Base-by-base conservation (phyloP, 1,140 invertebrate species). In the Macrobrachium rosenbergii region DNA sequence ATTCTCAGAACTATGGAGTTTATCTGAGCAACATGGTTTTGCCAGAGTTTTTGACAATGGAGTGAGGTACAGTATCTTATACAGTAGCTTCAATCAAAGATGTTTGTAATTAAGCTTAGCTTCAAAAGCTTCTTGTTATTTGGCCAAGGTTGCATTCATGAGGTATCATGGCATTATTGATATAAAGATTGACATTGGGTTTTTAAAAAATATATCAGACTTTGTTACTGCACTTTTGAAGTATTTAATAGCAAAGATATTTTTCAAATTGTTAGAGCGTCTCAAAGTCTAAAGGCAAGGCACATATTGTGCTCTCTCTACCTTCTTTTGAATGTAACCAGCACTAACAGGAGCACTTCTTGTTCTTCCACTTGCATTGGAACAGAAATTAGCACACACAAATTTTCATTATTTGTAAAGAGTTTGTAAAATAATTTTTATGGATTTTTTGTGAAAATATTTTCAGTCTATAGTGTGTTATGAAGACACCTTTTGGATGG, bases 101-200 rank as follows among this genome's bases (percentile, higher is more conserved):
- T 75, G 21, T 80, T 73, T 83, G 45, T 83, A 83, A 76, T 23
- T 76, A 76, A 83, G 67, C 52, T 83, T 83, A 75, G 59, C 60
- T 81, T 81, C 43, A 64, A 72, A 43, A 45, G 60, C 79, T 81
- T 45, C 63, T 81, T 60, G 58, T 80, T 37, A 64, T 45, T n/a
- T 28, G 64, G 45, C 43, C 28, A 60, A 81, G 21, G 62, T 37
- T 67, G 43, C 79, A 81, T 81, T 81, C 79, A 81, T 81, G 60
- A 81, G 45, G 21, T 60, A 60, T 75, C 52, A 52, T 52, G 52
- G 52, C 52, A 52, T 52, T 52, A 52, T 52, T 52, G 12, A 12
- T 12, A 52, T 52, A 52, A 52, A 2, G 7, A 52, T 52, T 52
- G 52, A 8, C 12, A 52, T 52, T 52, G 52, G 52, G 52, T 52